Base-by-base conservation (phyloP, 2,113 vertebrate genomes). In the Phyllostomus discolor region DNA sequence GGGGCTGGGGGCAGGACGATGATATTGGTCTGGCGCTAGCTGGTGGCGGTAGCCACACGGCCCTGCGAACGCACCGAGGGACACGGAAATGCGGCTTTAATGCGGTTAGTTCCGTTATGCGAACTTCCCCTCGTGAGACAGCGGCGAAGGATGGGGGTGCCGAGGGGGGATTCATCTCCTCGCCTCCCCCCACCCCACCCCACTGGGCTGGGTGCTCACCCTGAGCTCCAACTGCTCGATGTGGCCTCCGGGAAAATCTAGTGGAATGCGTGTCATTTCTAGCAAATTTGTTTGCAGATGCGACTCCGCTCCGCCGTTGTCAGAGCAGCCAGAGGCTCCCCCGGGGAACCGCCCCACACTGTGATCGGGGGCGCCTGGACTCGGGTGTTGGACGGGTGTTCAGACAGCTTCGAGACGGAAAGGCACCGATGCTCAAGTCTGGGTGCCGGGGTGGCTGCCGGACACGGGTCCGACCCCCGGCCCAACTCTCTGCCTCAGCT, bases 191-290 rank as follows among this genome's bases (percentile, higher is more conserved):
- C 2, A 1, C 28, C 24, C 69, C 2, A 1, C 22, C 24, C 48
- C 15, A 4, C 11, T 22, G 26, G 90, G 19, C 52, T 76, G 41
- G 82, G 75, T 26, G 17, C 2, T 31, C 17, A 22, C 3, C 0
- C 31, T 9, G 12, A 5, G 26, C 33, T 24, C n/a, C 64, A 28
- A n/a, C 9, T n/a, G 67, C 43, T 86, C 4, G 4, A 0, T 2
- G 1, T 6, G 10, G 62, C 54, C 70, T 91, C 50, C 38, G 48
- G 78, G 57, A 83, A 94, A 57, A 78, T 57, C 66, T 69, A 94
- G 84, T 78, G 50, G 91, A 88, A 69, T 2, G 76, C 1, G 46
- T 14, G 64, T 82, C 69, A 82, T 92, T 97, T 96, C 78, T 57
- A 66, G 82, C 10, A 84, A 96, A 88, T 72, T 12, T 46, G 78